phyloP scores from a whole-genome alignment of 2,797 vertebrate genomes.

The Potorous gilbertii region DNA sequence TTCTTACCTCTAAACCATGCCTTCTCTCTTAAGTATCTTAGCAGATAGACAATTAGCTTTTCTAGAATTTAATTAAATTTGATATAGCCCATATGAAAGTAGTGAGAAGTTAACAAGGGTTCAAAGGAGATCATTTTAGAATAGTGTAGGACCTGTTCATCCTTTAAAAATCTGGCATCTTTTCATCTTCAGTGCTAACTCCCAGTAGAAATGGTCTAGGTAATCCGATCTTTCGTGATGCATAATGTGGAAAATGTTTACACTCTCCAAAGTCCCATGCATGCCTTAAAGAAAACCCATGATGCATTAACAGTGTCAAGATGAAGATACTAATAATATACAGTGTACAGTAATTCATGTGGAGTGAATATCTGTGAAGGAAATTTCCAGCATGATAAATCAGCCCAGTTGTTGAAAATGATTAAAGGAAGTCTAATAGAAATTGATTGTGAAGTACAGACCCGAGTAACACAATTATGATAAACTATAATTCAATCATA shows the following conservation, averaged over 20 bases:
- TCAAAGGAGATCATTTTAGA: not conserved
- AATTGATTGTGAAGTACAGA: conserved; percentile 65
- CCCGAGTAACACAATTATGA: conserved; percentile 42
- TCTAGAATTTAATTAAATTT: not conserved
- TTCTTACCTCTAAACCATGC: not conserved
- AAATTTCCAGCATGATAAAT: conserved; percentile 44
- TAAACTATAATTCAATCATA: conserved; percentile 48
- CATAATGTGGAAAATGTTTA: conserved; percentile 44
- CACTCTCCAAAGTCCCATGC: not conserved
- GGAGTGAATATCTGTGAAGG: not conserved
- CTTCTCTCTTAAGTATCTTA: not conserved
- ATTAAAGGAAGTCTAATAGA: conserved; percentile 39
- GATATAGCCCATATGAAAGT: not conserved
- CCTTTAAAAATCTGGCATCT: conserved; percentile 19
- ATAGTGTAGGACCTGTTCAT: not conserved
- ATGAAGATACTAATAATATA: conserved; percentile 25
- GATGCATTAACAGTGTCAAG: conserved; percentile 30
- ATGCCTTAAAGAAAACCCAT: not conserved
- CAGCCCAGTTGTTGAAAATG: conserved; percentile 30
- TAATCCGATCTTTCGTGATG: conserved; percentile 19
- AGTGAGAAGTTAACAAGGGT: not conserved
- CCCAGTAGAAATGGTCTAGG: not conserved
- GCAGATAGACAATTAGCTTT: not conserved
- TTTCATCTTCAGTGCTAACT: conserved; percentile 31
- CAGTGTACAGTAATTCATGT: not conserved